Percentiles rank a stretch among this genome's conserved stretches.
Conservation (phyloP, 2,797 vertebrate genomes). For the Peromyscus aztecus region DNA sequence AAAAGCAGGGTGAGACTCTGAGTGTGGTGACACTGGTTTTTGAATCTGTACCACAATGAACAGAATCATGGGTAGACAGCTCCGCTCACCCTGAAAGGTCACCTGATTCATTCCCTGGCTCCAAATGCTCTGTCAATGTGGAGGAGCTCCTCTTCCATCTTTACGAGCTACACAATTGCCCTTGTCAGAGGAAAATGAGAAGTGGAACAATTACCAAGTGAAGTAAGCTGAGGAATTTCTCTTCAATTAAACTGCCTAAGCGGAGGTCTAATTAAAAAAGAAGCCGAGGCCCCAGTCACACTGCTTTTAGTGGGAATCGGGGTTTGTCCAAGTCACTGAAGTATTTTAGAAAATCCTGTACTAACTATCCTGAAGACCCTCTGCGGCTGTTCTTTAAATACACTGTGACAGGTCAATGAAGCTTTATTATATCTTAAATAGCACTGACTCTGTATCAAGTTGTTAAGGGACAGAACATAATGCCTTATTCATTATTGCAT, state of each 20-base stretch:
- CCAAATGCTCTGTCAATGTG: background rate
- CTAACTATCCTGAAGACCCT: background rate
- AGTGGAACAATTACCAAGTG: constrained; percentile 37
- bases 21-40: constrained; percentile 13
- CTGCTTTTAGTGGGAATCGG: background rate
- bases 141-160: constrained; percentile 16
- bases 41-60: background rate
- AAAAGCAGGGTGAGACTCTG: constrained; percentile 3
- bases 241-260: constrained; percentile 45
- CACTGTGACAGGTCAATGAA: constrained; percentile 4
- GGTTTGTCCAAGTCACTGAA: constrained; percentile 29
- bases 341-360: constrained; percentile 51
- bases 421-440: background rate
- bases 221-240: constrained; percentile 29
- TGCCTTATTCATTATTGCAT: background rate
- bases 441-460: background rate
- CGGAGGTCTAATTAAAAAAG: constrained; percentile 31
- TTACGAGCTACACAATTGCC: constrained; percentile 25
- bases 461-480: constrained; percentile 7
- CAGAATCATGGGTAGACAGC: background rate
- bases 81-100: constrained; percentile 49
- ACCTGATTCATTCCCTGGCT: background rate
- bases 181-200: constrained; percentile 63
- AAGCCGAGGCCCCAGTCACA: background rate
- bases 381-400: background rate